A percentile compares a stretch with the other conserved stretches of the same genome.
phyloP scores from a whole-genome alignment of 2,888 invertebrate species.

The Eupithecia insigniata region DNA sequence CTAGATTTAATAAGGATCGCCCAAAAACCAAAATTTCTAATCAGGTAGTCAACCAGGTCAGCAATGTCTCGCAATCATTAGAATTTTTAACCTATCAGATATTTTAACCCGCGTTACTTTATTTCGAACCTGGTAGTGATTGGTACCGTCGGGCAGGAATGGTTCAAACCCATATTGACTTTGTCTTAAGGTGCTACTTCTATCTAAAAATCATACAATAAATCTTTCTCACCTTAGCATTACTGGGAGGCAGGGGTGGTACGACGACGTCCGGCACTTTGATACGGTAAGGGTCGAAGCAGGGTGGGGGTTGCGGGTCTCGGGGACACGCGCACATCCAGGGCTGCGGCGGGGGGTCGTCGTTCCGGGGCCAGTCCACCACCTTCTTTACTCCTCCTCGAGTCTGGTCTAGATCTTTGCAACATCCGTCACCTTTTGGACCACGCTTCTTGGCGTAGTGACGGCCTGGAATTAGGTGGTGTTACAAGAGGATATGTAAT shows the following conservation, averaged over 20 bases:
- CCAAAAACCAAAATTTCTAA: neutral
- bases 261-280: slow-evolving; percentile 72
- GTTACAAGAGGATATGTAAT: neutral
- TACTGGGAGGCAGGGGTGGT: slow-evolving; percentile 69
- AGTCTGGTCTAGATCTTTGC: slow-evolving; percentile 62
- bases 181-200: neutral
- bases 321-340: slow-evolving; percentile 66
- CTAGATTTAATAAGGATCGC: neutral
- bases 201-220: no score
- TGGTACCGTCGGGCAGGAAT: neutral
- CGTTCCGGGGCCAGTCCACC: slow-evolving; percentile 66
- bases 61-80: neutral
- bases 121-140: neutral
- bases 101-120: neutral
- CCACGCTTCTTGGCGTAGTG: slow-evolving; percentile 53
- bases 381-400: slow-evolving; percentile 57
- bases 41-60: neutral
- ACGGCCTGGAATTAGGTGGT: slow-evolving; percentile 46
- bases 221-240: slow-evolving; percentile 67
- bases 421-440: slow-evolving; percentile 55
- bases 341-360: slow-evolving; percentile 52
- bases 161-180: neutral
- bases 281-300: slow-evolving; percentile 76
- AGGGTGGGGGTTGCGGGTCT: slow-evolving; percentile 65
- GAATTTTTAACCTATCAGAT: neutral